Evolutionary conservation across 2,888 invertebrate species (phyloP).

Genomic region (Cantharis rufa): DNA sequence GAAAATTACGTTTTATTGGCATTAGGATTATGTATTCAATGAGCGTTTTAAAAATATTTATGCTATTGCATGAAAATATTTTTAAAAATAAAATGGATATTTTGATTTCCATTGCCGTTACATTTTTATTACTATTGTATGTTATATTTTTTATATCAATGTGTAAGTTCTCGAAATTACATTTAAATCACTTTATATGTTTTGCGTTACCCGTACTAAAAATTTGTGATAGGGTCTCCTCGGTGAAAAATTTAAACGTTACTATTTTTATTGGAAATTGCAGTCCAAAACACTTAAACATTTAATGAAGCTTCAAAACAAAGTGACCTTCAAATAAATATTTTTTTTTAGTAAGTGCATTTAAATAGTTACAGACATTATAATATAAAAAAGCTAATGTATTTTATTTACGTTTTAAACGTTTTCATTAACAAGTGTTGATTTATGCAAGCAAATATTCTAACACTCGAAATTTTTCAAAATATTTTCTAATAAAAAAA

Average conservation of each 20-base stretch:
- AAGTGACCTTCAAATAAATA: constrained; percentile 26
- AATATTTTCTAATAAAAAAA: neutral
- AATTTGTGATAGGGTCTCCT: neutral
- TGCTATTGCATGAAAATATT: neutral
- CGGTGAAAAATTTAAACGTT: neutral
- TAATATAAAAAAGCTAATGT: neutral
- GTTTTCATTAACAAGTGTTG: neutral
- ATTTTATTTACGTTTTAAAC: neutral
- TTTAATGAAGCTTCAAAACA: constrained; percentile 17
- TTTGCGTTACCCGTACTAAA: neutral
- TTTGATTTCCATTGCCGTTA: neutral
- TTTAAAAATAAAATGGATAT: neutral
- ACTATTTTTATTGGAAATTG: neutral
- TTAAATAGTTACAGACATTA: neutral
- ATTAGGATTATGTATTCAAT: neutral
- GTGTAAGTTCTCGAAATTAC: neutral
- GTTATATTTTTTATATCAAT: neutral
- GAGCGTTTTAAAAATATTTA: neutral
- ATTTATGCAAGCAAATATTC: neutral
- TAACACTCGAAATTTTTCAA: neutral
- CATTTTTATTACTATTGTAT: neutral
- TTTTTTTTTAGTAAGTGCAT: constrained; percentile 11
- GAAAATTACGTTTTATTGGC: neutral
- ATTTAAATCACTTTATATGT: neutral
- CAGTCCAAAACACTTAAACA: neutral